phyloP scores from a whole-genome alignment of 2,797 vertebrate genomes.

The Hafferia zeledoni region DNA sequence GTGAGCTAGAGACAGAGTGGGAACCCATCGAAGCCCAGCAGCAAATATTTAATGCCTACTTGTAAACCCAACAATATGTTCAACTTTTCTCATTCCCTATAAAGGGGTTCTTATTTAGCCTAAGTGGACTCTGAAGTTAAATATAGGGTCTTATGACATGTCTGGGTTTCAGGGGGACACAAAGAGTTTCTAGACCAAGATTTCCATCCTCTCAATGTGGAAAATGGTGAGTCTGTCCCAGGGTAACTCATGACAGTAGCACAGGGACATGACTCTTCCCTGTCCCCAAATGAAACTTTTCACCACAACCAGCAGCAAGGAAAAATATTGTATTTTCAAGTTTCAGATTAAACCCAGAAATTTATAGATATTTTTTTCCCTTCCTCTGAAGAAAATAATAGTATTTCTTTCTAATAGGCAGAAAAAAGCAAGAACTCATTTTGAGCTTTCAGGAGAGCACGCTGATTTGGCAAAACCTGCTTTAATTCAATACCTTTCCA shows the following conservation, averaged over 20 bases:
- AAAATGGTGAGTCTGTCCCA: not conserved
- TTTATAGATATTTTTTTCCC: not conserved
- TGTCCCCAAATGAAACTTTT: not conserved
- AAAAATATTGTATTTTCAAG: not conserved
- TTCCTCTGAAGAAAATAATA: not conserved
- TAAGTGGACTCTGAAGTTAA: not conserved
- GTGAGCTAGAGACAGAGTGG: not conserved
- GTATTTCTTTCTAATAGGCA: not conserved
- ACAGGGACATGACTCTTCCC: not conserved
- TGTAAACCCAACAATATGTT: slow-evolving; percentile 25
- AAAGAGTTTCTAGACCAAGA: not conserved
- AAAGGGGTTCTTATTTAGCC: not conserved
- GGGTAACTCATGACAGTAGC: not conserved
- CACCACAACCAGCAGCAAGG: not conserved
- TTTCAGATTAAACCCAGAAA: not conserved
- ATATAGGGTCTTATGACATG: not conserved
- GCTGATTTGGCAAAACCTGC: not conserved
- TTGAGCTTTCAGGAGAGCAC: not conserved
- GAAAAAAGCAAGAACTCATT: not conserved
- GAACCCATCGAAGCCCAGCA: not conserved
- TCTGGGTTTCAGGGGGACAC: not conserved
- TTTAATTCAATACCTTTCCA: not conserved
- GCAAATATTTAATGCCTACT: slow-evolving; percentile 7
- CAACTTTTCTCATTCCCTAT: slow-evolving; percentile 6
- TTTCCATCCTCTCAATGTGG: not conserved